Evolutionary conservation across 2,797 vertebrate genomes (phyloP), one percentile per base, ranked within the genome.

Genomic region (Crypturellus tataupa): DNA sequence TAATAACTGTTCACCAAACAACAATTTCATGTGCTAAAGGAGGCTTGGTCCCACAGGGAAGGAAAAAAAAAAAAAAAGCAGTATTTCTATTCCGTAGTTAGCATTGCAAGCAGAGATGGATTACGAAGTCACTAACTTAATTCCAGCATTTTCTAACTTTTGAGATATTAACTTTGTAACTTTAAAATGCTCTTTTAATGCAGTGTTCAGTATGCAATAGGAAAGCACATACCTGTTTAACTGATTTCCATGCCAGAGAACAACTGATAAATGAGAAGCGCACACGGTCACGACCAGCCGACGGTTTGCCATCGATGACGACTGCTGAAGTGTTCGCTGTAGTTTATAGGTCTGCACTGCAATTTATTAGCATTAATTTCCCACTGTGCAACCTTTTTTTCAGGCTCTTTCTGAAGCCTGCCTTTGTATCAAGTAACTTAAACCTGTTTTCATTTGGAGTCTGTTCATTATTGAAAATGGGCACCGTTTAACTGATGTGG

Each of bases 381-480:
- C 40, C 40, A 42, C 33, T 0, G 5, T 21, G 33, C 33, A 63
- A 68, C 11, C 33, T 35, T 58, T 87, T 67, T 85, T 87, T 60
- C 44, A 65, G 60, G n/a, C 4, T 37, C 3, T 90, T 86, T 77
- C 64, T 64, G 63, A 59, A 37, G 44, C 0, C 35, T 8, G 24
- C 24, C 71, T 35, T 62, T 62, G 29, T 65, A 65, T n/a, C 33
- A 55, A 75, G 49, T 42, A 71, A 17, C 24, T 85, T 64, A 89
- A 80, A 75, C 25, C 40, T 21, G 21, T 68, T 89, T 80, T 83
- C 58, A 42, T 47, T 73, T 7, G 49, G 58, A 77, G 58, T 25
- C 55, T 85, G 72, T 58, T 83, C 87, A 47, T 81, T 93, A 83
- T 31, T 55, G 80, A 78, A 85, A 95, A 78, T 21, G 53, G 44